Percentiles rank a stretch among this genome's conserved stretches.
Conservation (phyloP, 2,113 vertebrate species). For the Opisthocomus hoazin region DNA sequence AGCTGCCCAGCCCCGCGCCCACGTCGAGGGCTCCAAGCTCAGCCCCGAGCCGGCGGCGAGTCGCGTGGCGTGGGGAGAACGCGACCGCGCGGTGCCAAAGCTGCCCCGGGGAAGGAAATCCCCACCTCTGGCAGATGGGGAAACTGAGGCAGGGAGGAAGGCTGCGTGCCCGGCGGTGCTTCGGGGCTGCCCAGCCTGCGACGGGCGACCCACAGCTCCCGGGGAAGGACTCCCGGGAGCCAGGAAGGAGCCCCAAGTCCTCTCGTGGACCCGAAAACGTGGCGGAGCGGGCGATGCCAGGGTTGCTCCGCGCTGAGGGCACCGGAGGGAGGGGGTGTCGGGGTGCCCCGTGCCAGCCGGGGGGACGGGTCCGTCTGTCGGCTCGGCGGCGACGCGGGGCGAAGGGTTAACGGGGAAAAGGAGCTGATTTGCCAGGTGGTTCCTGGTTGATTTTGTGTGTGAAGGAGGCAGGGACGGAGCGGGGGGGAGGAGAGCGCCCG, state of each 20-base stretch:
- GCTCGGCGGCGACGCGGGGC: not conserved
- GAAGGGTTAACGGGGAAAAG: conserved; percentile 25
- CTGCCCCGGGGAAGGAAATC: not conserved
- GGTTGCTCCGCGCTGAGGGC: not conserved
- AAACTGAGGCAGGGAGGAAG: not conserved
- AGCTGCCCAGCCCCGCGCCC: not conserved
- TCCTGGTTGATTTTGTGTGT: not conserved
- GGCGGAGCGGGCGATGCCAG: not conserved
- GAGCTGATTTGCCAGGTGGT: not conserved
- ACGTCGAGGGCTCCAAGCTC: fast-evolving
- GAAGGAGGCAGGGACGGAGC: not conserved
- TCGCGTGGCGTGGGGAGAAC: not conserved
- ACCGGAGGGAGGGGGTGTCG: too few species aligned
- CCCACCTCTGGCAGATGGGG: not conserved
- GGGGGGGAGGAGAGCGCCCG: not conserved
- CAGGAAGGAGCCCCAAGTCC: not conserved
- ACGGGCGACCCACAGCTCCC: not conserved
- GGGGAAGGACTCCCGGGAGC: not conserved
- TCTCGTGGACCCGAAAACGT: fast-evolving
- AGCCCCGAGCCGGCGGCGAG: not conserved
- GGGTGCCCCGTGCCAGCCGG: not conserved
- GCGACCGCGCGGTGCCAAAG: fast-evolving
- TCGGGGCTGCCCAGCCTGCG: not conserved
- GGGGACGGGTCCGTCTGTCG: fast-evolving
- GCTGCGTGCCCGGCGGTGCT: too few species aligned